Evolutionary conservation across 2,888 invertebrate genomes (phyloP).

Genomic region (Ophraella communa): DNA sequence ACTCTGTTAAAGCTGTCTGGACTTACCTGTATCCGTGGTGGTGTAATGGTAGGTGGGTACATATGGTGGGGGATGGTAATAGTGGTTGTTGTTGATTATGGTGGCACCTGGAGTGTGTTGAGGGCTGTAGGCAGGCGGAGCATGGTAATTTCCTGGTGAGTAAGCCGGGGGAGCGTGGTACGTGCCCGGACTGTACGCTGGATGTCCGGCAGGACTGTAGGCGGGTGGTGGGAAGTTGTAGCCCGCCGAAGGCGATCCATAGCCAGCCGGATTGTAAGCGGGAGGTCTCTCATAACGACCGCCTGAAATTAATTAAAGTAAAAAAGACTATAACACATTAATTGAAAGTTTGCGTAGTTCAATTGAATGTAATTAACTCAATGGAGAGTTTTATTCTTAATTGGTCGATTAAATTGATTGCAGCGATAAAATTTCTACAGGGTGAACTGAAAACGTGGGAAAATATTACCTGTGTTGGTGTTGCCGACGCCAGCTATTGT

Average conservation of each 20-base stretch:
- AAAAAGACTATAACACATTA: too few species aligned
- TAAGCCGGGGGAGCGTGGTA: slow-evolving; percentile 31
- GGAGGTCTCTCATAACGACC: slow-evolving; percentile 34
- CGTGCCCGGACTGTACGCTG: slow-evolving; percentile 25
- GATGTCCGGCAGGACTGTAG: slow-evolving; percentile 34
- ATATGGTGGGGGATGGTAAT: slow-evolving; percentile 39
- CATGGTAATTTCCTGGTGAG: slow-evolving; percentile 24
- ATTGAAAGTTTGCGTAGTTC: too few species aligned
- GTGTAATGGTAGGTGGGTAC: slow-evolving; percentile 46
- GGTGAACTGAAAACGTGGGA: background rate
- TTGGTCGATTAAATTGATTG: too few species aligned
- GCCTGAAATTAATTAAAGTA: slow-evolving; percentile 9
- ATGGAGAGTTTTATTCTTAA: too few species aligned
- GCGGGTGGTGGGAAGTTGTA: slow-evolving; percentile 42
- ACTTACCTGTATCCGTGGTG: slow-evolving; percentile 37
- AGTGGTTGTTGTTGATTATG: slow-evolving; percentile 47
- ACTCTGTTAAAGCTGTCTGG: background rate
- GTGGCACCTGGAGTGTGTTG: slow-evolving; percentile 34
- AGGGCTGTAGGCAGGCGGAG: slow-evolving; percentile 29
- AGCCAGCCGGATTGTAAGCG: slow-evolving; percentile 38
- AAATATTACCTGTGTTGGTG: background rate
- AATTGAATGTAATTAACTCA: too few species aligned
- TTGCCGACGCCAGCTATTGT: slow-evolving; percentile 25
- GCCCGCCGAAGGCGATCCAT: slow-evolving; percentile 39
- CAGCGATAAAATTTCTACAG: background rate